These are phyloP conservation scores for Amphiprion ocellaris DNA, from an alignment of 2,113 vertebrate species.

Conservation along the genomic window DNA sequence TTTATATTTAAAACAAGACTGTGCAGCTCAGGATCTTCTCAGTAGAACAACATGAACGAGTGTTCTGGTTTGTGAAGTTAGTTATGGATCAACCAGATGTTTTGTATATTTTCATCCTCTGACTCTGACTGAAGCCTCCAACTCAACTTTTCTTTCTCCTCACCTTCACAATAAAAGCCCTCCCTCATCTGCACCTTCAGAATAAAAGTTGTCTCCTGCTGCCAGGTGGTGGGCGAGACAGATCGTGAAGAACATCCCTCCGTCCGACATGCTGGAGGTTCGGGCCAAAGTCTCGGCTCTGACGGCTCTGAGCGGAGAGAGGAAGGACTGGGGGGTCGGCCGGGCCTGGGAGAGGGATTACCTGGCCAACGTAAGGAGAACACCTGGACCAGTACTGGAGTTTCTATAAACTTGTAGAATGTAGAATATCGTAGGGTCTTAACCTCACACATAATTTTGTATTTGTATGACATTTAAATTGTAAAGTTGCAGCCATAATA, in stretches of 20 bases:
- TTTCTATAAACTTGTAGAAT: too few species aligned
- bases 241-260: conserved; percentile 94
- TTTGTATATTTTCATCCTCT: conserved; percentile 32
- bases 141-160: conserved; percentile 5
- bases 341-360: conserved; percentile 91
- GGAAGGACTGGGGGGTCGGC: conserved; percentile 88
- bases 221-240: conserved; percentile 93
- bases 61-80: not conserved
- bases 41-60: not conserved
- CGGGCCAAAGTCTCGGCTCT: conserved; percentile 92
- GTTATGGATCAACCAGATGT: not conserved
- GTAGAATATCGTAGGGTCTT: too few species aligned
- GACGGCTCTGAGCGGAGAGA: conserved; percentile 83
- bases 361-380: conserved; percentile 87
- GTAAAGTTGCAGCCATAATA: too few species aligned
- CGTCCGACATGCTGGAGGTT: conserved; percentile 92
- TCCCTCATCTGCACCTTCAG: conserved; percentile 12
- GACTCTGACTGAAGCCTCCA: conserved; percentile 5
- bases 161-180: conserved; percentile 16
- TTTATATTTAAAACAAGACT: too few species aligned
- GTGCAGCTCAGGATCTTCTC: too few species aligned
- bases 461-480: too few species aligned
- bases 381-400: not conserved
- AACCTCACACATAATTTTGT: too few species aligned
- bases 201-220: conserved; percentile 2